Evolutionary conservation across 1,140 invertebrate genomes (phyloP), one percentile per base, ranked within the genome.

Genomic region (Saccostrea cuccullata): DNA sequence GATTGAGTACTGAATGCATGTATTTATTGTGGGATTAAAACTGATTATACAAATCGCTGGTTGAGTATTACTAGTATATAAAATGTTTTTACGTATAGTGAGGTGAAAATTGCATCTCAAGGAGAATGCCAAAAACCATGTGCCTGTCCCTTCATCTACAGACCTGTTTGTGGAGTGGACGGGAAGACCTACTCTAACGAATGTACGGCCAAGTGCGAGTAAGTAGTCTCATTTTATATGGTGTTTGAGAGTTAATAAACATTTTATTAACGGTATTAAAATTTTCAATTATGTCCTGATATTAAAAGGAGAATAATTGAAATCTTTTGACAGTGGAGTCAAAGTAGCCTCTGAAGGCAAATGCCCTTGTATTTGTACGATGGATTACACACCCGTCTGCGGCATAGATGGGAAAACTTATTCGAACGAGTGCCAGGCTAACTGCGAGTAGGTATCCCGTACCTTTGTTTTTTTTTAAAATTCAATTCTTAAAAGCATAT

Each of bases 91-190:
- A 30, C 1, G 23, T 77, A 13, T 26, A 77, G 70, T 2, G 26
- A 77, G 13, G 82, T 36, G 77, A 12, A 85, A 86, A 55, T 77
- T 58, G 20, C 20, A 64, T 60, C 30, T 13, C 11, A 36, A 30
- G 70, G 30, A 77, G 30, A 36, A 12, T 77, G 70, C 30, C 26
- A 26, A 20, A 86, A 40, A 73, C 67, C 30, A 26, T 92, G 91
- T 56, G 6, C 36, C 2, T 92, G 91, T 82, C 88, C 87, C 0
- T 23, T 17, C n/a, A 60, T 86, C 0, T 97, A 96, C 90, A 96
- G 96, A 93, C 97, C 97, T 55, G 96, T 97, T 6, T 97, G 97
- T 92, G 97, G 97, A 6, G 95, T 96, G 2, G 96, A 97, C 90
- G 94, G 94, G 6, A 93, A 96, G 12, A 95, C 96, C 0, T 97